A percentile compares a stretch with the other conserved stretches of the same genome.
Evolutionary conservation across 2,888 invertebrate species (phyloP).

Genomic region (Coronaproctus castanopsis): DNA sequence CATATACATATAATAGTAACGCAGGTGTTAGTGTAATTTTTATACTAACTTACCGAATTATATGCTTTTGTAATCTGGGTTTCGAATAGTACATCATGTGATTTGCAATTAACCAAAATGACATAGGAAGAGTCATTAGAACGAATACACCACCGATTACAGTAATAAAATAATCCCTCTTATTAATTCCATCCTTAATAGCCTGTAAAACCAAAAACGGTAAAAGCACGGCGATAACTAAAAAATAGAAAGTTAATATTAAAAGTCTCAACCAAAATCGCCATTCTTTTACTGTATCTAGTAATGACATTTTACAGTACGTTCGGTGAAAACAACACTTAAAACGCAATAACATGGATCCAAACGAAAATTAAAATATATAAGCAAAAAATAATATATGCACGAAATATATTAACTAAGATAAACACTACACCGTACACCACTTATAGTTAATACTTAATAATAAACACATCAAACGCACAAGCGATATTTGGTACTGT

Average conservation of each 20-base stretch:
- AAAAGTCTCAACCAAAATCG: slow-evolving; percentile 63
- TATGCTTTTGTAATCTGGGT: slow-evolving; percentile 77
- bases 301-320: slow-evolving; percentile 15
- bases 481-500: no score
- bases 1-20: no score
- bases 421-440: no score
- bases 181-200: slow-evolving; percentile 52
- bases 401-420: no score
- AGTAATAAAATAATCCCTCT: slow-evolving; percentile 52
- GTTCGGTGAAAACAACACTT: slow-evolving; percentile 1
- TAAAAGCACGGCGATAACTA: slow-evolving; percentile 62
- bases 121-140: slow-evolving; percentile 70
- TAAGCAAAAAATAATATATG: no score
- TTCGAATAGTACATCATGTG: slow-evolving; percentile 85
- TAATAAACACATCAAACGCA: no score
- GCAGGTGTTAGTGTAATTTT: no score
- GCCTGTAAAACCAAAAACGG: slow-evolving; percentile 66
- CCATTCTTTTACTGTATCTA: slow-evolving; percentile 29
- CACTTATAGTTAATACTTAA: no score
- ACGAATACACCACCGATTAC: slow-evolving; percentile 82
- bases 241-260: slow-evolving; percentile 53
- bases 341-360: slow-evolving; percentile 2
- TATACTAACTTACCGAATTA: slow-evolving; percentile 58
- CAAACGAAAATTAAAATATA: no score
- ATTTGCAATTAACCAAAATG: slow-evolving; percentile 84